Evolutionary conservation across 2,888 invertebrate species (phyloP), one percentile per base, ranked within the genome.

Genomic region (Drosophila colorata): DNA sequence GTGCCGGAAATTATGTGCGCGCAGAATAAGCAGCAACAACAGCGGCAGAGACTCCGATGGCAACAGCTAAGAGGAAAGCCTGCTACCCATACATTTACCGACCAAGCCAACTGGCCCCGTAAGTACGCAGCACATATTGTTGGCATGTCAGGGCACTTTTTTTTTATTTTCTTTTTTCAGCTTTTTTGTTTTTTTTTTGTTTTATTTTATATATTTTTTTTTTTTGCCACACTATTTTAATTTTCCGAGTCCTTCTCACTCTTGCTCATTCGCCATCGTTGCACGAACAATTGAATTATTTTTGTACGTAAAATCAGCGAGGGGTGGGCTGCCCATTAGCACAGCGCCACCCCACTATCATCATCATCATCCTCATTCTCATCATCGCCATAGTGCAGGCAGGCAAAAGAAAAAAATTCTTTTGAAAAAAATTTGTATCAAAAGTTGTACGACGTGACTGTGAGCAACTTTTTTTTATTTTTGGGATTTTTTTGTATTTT

Each of bases 281-380:
- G 69, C 73, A 78, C 75, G 84, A 90, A 90, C 90, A 90, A 90
- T 90, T 90, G 90, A 90, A 90, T 89, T 90, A 89, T 90, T 90
- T 90, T 87, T 82, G 79, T 87, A 85, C 87, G 78, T 80, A 77
- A 76, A 82, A 82, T 73, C 78, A 74, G 63, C 74, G 80, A 88
- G 90, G 90, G 90, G 85, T 90, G 90, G 87, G 79, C 75, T 71
- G 77, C 76, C 85, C 80, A 90, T 90, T 90, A 90, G 87, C 69
- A 59, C 51, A 78, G 83, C 79, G 78, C 87, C 90, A 90, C 90
- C 90, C 90, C 90, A 87, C 80, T 82, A 82, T 84, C 78, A 78
- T 71, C 53, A 23, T 46, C 65, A 43, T 63, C 48, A 44, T 53
- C 57, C n/a, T 52, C 63, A 38, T 25, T 5, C 33, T 63, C 73